Conservation (phyloP, 2,888 invertebrate genomes). For the Patella caerulea region DNA sequence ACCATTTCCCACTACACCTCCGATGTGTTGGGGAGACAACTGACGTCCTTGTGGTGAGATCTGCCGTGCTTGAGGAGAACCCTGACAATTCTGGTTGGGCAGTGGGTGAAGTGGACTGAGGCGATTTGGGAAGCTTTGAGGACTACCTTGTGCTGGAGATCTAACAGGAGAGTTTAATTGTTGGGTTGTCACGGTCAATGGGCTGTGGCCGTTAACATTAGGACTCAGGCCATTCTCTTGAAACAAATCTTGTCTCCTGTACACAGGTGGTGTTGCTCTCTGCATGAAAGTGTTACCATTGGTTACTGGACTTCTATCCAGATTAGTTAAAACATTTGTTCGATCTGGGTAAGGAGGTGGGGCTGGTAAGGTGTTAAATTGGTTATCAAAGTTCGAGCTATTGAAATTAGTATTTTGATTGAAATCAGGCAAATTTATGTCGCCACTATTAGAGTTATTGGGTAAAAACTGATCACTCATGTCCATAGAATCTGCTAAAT, state of each 20-base stretch:
- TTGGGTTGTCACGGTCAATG: conserved; percentile 48
- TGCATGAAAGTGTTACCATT: conserved; percentile 18
- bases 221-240: conserved; percentile 12
- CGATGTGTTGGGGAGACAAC: conserved; percentile 49
- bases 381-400: conserved; percentile 26
- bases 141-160: conserved; percentile 54
- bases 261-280: conserved; percentile 25
- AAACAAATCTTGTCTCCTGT: conserved; percentile 19
- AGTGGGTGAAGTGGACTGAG: conserved; percentile 40
- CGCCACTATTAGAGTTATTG: conserved; percentile 9
- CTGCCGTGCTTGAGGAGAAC: conserved; percentile 25
- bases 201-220: conserved; percentile 15
- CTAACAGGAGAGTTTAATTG: conserved; percentile 46
- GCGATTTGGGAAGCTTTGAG: conserved; percentile 43
- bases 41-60: conserved; percentile 49
- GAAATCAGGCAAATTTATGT: conserved; percentile 24
- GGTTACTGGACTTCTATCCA: conserved; percentile 5
- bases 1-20: conserved; percentile 26
- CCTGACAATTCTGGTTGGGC: conserved; percentile 23
- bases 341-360: conserved; percentile 71
- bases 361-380: conserved; percentile 68
- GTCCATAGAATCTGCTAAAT: conserved; percentile 23
- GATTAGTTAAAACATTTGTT: not conserved
- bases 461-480: conserved; percentile 5
- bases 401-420: conserved; percentile 24